Evolutionary conservation across 1,140 invertebrate species (phyloP).

Genomic region (Palaemon carinicauda): DNA sequence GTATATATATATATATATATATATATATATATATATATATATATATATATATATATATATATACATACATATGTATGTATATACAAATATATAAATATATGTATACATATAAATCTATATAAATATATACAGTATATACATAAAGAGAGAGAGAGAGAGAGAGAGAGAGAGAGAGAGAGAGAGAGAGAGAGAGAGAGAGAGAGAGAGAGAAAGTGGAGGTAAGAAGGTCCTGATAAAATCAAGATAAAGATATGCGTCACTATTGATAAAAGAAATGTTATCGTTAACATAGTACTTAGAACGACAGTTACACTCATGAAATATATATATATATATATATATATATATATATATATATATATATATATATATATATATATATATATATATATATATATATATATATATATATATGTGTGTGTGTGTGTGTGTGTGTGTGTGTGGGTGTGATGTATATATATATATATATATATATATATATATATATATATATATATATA

Average conservation of each 20-base stretch:
- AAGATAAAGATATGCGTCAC: too few species aligned
- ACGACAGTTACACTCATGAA: too few species aligned
- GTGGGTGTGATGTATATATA: neutral
- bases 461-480: conserved; percentile 17
- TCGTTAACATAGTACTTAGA: too few species aligned
- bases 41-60: conserved; percentile 25
- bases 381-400: conserved; percentile 3
- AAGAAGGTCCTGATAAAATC: too few species aligned
- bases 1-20: too few species aligned
- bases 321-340: conserved; percentile 23
- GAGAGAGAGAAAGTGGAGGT: too few species aligned
- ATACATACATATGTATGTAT: neutral
- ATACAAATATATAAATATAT: conserved; percentile 1
- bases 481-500: conserved; percentile 21
- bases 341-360: conserved; percentile 28
- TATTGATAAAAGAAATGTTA: too few species aligned
- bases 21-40: conserved; percentile 13
- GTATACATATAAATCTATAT: conserved; percentile 17
- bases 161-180: too few species aligned
- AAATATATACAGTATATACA: conserved; percentile 20
- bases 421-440: neutral
- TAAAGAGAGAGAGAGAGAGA: too few species aligned
- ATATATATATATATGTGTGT: neutral
- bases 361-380: conserved; percentile 23
- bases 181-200: too few species aligned